Percentiles rank a stretch among this genome's conserved stretches.
Evolutionary conservation across 2,113 vertebrate genomes (phyloP).

Genomic region (Thamnophis sirtalis): DNA sequence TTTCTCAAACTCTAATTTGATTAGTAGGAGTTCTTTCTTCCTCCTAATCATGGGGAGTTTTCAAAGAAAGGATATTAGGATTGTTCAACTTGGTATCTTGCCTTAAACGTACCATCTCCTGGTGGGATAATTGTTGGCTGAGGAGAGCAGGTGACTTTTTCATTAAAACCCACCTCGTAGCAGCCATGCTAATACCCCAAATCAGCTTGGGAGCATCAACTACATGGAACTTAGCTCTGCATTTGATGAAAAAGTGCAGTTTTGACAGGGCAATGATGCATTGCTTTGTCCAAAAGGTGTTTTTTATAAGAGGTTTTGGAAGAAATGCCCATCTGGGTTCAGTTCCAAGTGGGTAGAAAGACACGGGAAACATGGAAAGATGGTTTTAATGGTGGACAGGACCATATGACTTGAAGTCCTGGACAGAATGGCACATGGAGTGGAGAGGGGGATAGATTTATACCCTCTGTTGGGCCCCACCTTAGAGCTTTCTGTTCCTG

Average conservation of each 20-base stretch:
- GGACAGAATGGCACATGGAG: too few species aligned
- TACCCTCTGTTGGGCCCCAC: too few species aligned
- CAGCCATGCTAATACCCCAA: background rate
- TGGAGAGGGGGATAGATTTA: too few species aligned
- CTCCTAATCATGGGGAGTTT: slow-evolving; percentile 10
- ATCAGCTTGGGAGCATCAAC: slow-evolving; percentile 21
- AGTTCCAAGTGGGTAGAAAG: too few species aligned
- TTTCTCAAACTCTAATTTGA: slow-evolving; percentile 28
- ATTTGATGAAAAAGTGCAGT: slow-evolving; percentile 6
- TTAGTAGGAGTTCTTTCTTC: background rate
- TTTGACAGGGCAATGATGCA: slow-evolving; percentile 3
- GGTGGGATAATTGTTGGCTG: background rate
- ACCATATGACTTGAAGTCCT: too few species aligned
- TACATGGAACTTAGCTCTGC: slow-evolving; percentile 17
- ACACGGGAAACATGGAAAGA: too few species aligned
- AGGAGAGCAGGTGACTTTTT: slow-evolving; percentile 35
- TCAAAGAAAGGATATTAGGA: slow-evolving; percentile 4
- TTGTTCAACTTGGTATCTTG: background rate
- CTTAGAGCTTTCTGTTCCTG: too few species aligned
- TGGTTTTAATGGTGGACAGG: too few species aligned
- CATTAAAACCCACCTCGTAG: slow-evolving; percentile 23
- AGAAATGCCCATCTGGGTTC: too few species aligned
- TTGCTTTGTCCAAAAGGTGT: background rate
- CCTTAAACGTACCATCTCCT: slow-evolving; percentile 12
- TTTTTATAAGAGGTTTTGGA: too few species aligned